These are phyloP conservation scores for Scelioninae gen. 1 DNA, from an alignment of 2,888 invertebrate species.

Conservation along the genomic window DNA sequence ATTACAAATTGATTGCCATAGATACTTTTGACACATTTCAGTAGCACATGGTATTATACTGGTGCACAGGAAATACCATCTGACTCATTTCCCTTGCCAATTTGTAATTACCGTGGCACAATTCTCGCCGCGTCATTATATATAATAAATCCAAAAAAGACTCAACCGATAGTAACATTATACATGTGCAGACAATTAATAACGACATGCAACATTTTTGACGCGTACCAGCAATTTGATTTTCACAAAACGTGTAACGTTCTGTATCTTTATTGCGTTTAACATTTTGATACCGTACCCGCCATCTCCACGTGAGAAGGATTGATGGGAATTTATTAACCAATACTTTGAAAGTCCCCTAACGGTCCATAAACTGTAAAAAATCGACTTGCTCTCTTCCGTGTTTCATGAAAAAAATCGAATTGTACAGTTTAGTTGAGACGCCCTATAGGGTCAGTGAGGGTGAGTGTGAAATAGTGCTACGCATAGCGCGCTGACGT, in stretches of 20 bases:
- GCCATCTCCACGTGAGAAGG: conserved; percentile 37
- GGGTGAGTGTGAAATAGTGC: conserved; percentile 61
- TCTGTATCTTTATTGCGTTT: conserved; percentile 22
- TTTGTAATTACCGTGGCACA: conserved; percentile 4
- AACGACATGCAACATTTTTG: not conserved
- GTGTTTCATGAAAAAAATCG: conserved; percentile 63
- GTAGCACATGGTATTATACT: conserved; percentile 18
- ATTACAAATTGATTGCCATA: conserved; percentile 16
- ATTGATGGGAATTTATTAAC: conserved; percentile 62
- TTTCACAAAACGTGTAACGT: conserved; percentile 19
- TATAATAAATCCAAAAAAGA: conserved; percentile 13
- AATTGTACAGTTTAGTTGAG: conserved; percentile 56
- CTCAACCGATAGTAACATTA: not conserved
- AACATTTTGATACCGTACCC: conserved; percentile 28
- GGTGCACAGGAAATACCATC: conserved; percentile 9
- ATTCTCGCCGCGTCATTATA: conserved; percentile 11
- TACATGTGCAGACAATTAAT: conserved; percentile 18
- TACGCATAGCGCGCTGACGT: conserved; percentile 47
- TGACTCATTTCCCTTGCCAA: conserved; percentile 19
- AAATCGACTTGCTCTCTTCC: conserved; percentile 51
- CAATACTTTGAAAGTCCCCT: conserved; percentile 58
- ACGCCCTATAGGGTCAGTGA: conserved; percentile 38
- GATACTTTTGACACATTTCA: conserved; percentile 7
- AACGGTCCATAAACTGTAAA: conserved; percentile 55
- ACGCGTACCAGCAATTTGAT: conserved; percentile 5